Percentiles rank a stretch among this genome's conserved stretches.
Conservation (phyloP, 2,888 invertebrate genomes). For the Asteroscopus sphinx region DNA sequence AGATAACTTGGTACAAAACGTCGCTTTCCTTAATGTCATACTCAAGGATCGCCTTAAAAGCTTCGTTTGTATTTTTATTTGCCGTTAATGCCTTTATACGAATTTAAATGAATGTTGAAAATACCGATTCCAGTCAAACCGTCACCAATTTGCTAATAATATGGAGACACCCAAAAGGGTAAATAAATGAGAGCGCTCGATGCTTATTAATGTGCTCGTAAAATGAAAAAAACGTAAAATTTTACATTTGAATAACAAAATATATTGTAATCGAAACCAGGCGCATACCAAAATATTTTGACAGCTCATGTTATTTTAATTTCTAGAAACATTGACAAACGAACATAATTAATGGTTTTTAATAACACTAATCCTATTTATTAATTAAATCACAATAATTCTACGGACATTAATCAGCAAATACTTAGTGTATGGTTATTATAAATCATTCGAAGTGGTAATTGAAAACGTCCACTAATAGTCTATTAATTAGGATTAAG, state of each 20-base stretch:
- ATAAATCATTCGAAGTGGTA: constrained; percentile 84
- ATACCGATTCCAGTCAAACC: constrained; percentile 65
- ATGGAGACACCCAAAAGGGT: constrained; percentile 24
- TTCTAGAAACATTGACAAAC: constrained; percentile 34
- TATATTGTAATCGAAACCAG: constrained; percentile 34
- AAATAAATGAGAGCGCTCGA: constrained; percentile 23
- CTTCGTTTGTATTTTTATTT: constrained; percentile 66
- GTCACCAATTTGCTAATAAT: constrained; percentile 65
- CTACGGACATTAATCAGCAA: constrained; percentile 72
- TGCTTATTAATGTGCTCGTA: constrained; percentile 27
- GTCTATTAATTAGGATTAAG: constrained; percentile 86
- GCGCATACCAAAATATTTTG: constrained; percentile 34
- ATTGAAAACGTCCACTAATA: constrained; percentile 86
- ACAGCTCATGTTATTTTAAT: constrained; percentile 46
- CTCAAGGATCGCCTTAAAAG: constrained; percentile 72
- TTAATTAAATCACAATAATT: constrained; percentile 74
- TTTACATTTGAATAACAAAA: constrained; percentile 40
- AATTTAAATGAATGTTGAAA: constrained; percentile 69
- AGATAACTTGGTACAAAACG: constrained; percentile 59
- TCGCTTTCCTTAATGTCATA: constrained; percentile 63
- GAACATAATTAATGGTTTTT: constrained; percentile 52
- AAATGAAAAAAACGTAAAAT: too few relatives aligned
- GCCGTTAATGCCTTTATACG: constrained; percentile 69
- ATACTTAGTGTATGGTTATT: constrained; percentile 56
- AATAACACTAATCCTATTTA: constrained; percentile 63